Evolutionary conservation across 2,113 vertebrate genomes (phyloP), one percentile per base, ranked within the genome.

Genomic region (Columba livia): DNA sequence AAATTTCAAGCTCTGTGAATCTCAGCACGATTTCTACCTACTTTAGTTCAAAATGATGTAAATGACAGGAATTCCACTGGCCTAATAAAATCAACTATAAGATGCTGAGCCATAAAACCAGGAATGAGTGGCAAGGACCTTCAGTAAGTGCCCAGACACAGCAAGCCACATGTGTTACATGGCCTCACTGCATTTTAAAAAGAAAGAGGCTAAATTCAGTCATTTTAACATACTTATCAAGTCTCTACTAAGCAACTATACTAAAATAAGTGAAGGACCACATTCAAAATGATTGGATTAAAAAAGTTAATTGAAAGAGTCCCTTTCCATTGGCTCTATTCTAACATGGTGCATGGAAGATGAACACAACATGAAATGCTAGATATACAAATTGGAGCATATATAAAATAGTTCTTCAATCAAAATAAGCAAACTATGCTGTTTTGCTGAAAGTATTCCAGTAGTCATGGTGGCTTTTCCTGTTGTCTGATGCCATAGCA

Each of bases 401-500:
- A 19, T 50, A 40, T 29, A 72, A 65, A 65, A 38, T 2, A 77
- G 6, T 34, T 90, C 42, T 34, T 56, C 80, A 60, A n/a, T 32
- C 79, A 65, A 42, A 92, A 66, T 26, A 74, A 79, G 42, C 50
- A 79, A 61, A 34, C 15, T 15, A 34, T n/a, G 53, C 57, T 89
- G 66, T 74, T 94, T 65, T 72, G 50, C 90, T 79, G 70, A 36
- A 82, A 69, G 48, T 79, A 25, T 48, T 93, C 85, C 87, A 75
- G 70, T 73, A 95, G 73, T 60, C 75, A 78, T 83, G 82, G 92
- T 93, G 93, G 89, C 64, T 89, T 91, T 80, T 92, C 72, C 77
- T 94, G 71, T 90, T 97, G 69, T 77, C 87, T 96, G 95, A 96
- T 95, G 82, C 90, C 86, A 96, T 96, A 83, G 74, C 84, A 86